These are phyloP conservation scores for Polymixis flavicincta DNA, from an alignment of 2,888 invertebrate genomes.

Conservation along the genomic window DNA sequence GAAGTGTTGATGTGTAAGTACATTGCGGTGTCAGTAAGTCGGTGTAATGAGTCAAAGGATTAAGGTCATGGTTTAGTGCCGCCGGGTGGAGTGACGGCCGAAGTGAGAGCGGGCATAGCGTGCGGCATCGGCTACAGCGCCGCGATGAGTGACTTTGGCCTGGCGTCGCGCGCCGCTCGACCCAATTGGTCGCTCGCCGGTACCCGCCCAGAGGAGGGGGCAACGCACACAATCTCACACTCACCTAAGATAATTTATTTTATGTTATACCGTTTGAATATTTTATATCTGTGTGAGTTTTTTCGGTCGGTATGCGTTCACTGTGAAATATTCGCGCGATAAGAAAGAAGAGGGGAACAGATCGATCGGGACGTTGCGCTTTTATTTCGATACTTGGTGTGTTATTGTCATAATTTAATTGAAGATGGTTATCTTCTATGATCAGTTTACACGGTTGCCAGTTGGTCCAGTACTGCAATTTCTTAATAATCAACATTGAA, in stretches of 20 bases:
- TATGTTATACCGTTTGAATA: slow-evolving; percentile 91
- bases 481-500: neutral
- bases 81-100: slow-evolving; percentile 59
- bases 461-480: neutral
- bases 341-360: slow-evolving; percentile 90
- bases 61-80: slow-evolving; percentile 75
- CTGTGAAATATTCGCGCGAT: slow-evolving; percentile 91
- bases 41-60: slow-evolving; percentile 73
- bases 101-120: slow-evolving; percentile 71
- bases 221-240: slow-evolving; percentile 86
- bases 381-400: slow-evolving; percentile 84
- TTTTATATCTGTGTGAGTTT: slow-evolving; percentile 91
- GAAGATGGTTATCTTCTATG: slow-evolving; percentile 62
- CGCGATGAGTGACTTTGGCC: slow-evolving; percentile 83
- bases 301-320: slow-evolving; percentile 90
- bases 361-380: slow-evolving; percentile 89
- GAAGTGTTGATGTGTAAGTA: slow-evolving; percentile 50
- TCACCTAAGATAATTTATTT: slow-evolving; percentile 91
- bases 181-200: slow-evolving; percentile 88
- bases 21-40: slow-evolving; percentile 60
- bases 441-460: slow-evolving; percentile 13
- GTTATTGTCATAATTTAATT: slow-evolving; percentile 83
- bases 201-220: slow-evolving; percentile 89
- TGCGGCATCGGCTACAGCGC: slow-evolving; percentile 72
- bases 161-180: slow-evolving; percentile 90